Percentiles rank a stretch among this genome's conserved stretches.
Evolutionary conservation across 2,113 vertebrate genomes (phyloP).

Genomic region (Takifugu bimaculatus): DNA sequence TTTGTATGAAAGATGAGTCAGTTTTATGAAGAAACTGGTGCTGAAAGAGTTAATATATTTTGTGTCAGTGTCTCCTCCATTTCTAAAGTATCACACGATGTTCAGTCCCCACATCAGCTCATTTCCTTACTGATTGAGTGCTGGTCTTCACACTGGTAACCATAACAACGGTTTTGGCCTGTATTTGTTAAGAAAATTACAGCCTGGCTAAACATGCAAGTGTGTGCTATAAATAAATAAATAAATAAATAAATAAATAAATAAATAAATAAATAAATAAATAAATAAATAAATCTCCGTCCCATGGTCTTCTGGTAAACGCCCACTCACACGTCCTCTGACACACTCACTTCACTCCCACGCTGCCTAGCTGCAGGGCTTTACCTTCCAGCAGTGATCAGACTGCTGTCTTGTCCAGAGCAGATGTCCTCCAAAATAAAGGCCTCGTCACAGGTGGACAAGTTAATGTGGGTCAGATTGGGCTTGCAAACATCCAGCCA

Average conservation of each 20-base stretch:
- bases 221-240: background rate
- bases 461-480: slow-evolving; percentile 91
- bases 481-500: slow-evolving; percentile 98
- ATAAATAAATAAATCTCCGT: slow-evolving; percentile 1
- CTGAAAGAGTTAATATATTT: no score
- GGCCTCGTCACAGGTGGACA: slow-evolving; percentile 88
- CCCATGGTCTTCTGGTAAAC: slow-evolving; percentile 1
- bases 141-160: background rate
- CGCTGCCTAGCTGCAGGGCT: slow-evolving; percentile 10
- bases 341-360: background rate
- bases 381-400: slow-evolving; percentile 94
- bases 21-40: no score
- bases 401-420: slow-evolving; percentile 83
- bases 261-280: background rate
- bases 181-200: background rate
- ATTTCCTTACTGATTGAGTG: background rate
- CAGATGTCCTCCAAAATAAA: slow-evolving; percentile 97
- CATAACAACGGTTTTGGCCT: background rate
- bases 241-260: background rate
- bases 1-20: no score
- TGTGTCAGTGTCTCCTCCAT: no score
- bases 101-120: background rate
- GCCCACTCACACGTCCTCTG: slow-evolving; percentile 7
- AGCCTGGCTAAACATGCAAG: background rate
- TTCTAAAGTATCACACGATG: background rate